Evolutionary conservation across 2,888 invertebrate species (phyloP).

Genomic region (Dynastes tityus): DNA sequence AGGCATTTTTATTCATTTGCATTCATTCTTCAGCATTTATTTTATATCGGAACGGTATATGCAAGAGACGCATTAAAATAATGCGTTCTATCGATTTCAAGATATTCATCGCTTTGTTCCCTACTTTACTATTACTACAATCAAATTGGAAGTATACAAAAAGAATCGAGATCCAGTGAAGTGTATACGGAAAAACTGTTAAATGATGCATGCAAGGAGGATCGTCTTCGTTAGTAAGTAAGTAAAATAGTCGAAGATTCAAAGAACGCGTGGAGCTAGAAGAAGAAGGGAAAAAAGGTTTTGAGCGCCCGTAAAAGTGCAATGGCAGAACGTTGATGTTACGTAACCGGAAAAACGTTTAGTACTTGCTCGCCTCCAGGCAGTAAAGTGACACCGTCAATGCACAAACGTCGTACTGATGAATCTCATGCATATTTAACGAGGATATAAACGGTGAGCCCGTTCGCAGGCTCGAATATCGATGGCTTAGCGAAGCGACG

Average conservation of each 20-base stretch:
- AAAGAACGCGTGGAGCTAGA: not conserved
- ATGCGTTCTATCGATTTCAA: too few species aligned
- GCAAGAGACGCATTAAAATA: too few species aligned
- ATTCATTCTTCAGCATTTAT: too few species aligned
- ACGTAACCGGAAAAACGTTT: slow-evolving; percentile 48
- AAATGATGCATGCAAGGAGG: slow-evolving; percentile 42
- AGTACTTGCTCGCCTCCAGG: slow-evolving; percentile 39
- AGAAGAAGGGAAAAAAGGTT: not conserved
- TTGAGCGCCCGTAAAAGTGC: slow-evolving; percentile 30
- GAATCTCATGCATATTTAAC: slow-evolving; percentile 58
- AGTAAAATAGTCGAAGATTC: slow-evolving; percentile 3
- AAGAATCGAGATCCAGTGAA: not conserved
- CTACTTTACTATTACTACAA: not conserved
- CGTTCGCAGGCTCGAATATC: slow-evolving; percentile 12
- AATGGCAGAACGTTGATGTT: slow-evolving; percentile 29
- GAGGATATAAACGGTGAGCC: slow-evolving; percentile 37
- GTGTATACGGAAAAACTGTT: slow-evolving; percentile 16
- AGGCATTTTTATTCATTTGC: too few species aligned
- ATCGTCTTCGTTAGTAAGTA: not conserved
- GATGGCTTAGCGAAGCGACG: slow-evolving; percentile 23
- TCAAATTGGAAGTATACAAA: not conserved
- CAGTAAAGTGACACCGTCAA: slow-evolving; percentile 54
- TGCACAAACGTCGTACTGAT: slow-evolving; percentile 50
- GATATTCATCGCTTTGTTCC: too few species aligned
- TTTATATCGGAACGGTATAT: too few species aligned